Evolutionary conservation across 2,797 vertebrate species (phyloP).

Genomic region (Acridotheres tristis): DNA sequence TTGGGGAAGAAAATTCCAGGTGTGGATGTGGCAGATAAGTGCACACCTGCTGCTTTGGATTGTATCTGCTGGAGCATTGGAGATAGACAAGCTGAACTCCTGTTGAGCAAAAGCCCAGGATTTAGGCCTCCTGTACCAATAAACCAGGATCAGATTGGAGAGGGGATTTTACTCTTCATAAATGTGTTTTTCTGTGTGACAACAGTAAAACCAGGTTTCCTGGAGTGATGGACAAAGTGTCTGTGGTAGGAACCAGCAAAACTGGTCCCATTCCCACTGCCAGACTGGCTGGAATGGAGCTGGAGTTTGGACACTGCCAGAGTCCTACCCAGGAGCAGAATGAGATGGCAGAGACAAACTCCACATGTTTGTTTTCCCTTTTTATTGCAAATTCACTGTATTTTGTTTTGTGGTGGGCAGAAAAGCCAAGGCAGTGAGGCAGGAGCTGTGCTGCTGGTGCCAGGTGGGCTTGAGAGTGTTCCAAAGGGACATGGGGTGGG

Average conservation of each 20-base stretch:
- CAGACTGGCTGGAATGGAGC: not conserved
- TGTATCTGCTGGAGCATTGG: not conserved
- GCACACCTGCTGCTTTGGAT: not conserved
- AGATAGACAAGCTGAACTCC: not conserved
- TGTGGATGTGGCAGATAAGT: not conserved
- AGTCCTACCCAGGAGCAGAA: not conserved
- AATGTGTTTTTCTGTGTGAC: not conserved
- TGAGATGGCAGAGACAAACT: not conserved
- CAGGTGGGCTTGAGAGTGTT: not conserved
- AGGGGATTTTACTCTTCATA: not conserved
- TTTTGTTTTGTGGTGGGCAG: not conserved
- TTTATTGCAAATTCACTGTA: not conserved
- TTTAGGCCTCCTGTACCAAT: not conserved
- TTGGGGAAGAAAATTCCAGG: not conserved
- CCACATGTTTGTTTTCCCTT: not conserved
- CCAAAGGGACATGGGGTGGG: not conserved
- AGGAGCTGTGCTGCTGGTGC: not conserved
- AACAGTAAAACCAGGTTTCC: not conserved
- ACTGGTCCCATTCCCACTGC: not conserved
- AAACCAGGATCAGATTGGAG: not conserved
- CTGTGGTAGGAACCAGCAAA: not conserved
- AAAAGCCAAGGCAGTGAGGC: not conserved
- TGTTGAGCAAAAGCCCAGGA: not conserved
- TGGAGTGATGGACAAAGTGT: not conserved
- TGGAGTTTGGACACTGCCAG: not conserved